Evolutionary conservation across 1,140 invertebrate species (phyloP).

Genomic region (Tetramorium parvispinum): DNA sequence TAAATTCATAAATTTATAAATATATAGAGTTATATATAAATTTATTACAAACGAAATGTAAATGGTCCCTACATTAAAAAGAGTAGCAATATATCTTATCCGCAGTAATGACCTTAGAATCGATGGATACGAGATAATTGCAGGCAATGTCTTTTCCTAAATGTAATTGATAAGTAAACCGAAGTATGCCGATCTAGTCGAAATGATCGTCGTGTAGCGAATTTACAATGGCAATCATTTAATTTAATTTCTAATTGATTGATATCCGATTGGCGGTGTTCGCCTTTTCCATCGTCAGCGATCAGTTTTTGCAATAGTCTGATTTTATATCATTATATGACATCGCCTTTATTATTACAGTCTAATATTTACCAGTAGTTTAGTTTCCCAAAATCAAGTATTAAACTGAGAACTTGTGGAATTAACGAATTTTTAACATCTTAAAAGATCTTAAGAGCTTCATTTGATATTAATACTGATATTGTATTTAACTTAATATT

Average conservation of each 20-base stretch:
- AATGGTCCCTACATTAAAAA: background rate
- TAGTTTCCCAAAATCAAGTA: background rate
- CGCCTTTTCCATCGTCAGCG: too few species aligned
- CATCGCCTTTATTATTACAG: background rate
- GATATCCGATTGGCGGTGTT: background rate
- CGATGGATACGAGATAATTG: background rate
- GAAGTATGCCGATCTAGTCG: constrained; percentile 68
- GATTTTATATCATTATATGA: background rate
- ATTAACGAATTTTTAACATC: background rate
- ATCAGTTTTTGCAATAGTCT: background rate
- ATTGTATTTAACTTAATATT: background rate
- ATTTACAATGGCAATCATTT: constrained; percentile 13
- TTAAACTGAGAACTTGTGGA: background rate
- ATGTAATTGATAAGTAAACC: constrained; percentile 45
- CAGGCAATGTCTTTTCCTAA: constrained; percentile 19
- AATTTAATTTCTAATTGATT: constrained; percentile 37
- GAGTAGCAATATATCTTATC: background rate
- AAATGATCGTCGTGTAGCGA: constrained; percentile 60
- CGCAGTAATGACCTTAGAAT: background rate
- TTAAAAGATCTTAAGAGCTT: background rate
- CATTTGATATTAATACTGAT: constrained; percentile 1
- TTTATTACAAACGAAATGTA: background rate
- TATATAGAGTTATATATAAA: constrained; percentile 12
- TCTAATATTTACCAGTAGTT: background rate
- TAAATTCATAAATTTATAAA: constrained; percentile 15